Conservation (phyloP, 1,140 invertebrate genomes). For the Temnothorax curvispinosus region DNA sequence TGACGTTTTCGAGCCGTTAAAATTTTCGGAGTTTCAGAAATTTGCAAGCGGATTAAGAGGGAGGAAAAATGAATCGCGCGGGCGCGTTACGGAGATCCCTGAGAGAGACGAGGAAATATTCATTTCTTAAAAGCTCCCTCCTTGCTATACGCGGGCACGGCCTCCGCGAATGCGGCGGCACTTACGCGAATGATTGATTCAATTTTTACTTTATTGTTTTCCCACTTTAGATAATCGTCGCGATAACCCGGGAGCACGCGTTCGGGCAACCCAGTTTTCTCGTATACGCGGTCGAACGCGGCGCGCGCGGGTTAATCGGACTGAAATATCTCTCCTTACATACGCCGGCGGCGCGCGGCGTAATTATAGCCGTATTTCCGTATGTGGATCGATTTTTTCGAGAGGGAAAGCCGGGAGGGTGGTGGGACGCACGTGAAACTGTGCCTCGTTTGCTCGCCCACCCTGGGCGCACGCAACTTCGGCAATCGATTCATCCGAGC, state of each 20-base stretch:
- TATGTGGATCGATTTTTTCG: constrained; percentile 44
- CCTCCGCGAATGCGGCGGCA: neutral
- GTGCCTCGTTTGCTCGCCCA: neutral
- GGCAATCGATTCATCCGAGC: constrained; percentile 27
- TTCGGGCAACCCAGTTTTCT: constrained; percentile 20
- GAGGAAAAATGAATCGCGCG: neutral
- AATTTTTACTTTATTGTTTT: constrained; percentile 35
- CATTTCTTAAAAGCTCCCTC: constrained; percentile 7
- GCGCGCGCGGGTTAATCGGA: neutral
- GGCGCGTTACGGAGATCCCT: neutral
- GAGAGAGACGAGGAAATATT: constrained; percentile 14
- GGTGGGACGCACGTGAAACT: neutral
- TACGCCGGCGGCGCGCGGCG: neutral
- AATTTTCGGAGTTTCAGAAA: neutral
- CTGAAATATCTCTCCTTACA: constrained; percentile 25
- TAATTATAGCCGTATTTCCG: constrained; percentile 49
- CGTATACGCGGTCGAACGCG: neutral
- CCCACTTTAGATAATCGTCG: constrained; percentile 43
- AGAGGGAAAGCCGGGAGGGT: neutral
- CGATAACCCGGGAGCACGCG: constrained; percentile 21
- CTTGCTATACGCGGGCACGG: no score
- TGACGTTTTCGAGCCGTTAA: neutral
- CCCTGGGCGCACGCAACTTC: constrained; percentile 28
- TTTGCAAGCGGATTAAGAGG: neutral
- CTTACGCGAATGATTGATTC: constrained; percentile 24